Base-by-base conservation (phyloP, 2,797 vertebrate genomes). In the Urosaurus nigricauda region DNA sequence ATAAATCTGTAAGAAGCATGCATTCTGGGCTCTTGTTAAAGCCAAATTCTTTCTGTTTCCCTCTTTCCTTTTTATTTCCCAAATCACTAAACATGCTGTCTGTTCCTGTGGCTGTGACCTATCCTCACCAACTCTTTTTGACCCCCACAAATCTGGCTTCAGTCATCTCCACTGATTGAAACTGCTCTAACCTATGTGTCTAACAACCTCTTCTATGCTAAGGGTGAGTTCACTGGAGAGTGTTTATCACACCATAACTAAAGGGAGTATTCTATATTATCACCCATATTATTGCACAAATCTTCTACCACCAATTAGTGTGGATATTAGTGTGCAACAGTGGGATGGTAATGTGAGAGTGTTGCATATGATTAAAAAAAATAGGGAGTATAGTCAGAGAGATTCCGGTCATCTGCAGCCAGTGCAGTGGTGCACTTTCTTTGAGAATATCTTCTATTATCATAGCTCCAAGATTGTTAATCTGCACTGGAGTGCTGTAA, bases 141-240 rank as follows among this genome's bases (percentile, higher is more conserved):
- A 80, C 68, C 77, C n/a, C 32, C 77, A 89, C 83, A 73, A 63
- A 75, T 74, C 43, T 84, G 88, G 70, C 74, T 84, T 84, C 53
- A 74, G 1, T 86, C 0, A 0, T 84, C 84, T 7, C 51, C 84
- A 80, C 78, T 26, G n/a, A 53, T 74, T n/a, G 26, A n/a, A 88
- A 78, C 29, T 85, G 0, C 83, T 88, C n/a, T 87, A 58, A 85
- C 58, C 68, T 73, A 74, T 86, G 75, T 80, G 37, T 84, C n/a
- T 84, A 40, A 32, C 58, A 58, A 92, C 32, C 60, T 91, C 79
- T 82, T 70, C 88, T 68, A 43, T 51, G 37, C 60, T 84, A 77
- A 88, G n/a, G 81, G 58, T 83, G 87, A 78, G 81, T 86, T 86
- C 84, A 79, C 77, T 79, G 63, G 35, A 87, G 79, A 53, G 86